Evolutionary conservation across 2,113 vertebrate genomes (phyloP).

Genomic region (Pomatorhinus ruficollis): DNA sequence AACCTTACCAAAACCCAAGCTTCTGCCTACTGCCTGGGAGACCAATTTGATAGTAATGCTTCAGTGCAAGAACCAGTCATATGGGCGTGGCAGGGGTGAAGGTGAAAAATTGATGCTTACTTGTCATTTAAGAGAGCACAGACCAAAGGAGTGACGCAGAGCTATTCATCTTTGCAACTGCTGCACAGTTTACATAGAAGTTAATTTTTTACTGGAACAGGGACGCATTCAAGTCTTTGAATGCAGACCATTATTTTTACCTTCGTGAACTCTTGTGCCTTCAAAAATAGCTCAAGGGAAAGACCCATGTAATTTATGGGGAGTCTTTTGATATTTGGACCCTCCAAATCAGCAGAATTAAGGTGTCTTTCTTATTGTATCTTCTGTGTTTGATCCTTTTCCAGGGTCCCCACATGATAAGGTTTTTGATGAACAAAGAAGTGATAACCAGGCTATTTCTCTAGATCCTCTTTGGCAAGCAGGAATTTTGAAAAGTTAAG

Average conservation of each 20-base stretch:
- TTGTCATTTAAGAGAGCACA: not conserved
- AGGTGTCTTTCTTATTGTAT: not conserved
- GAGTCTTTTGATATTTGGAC: not conserved
- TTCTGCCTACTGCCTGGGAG: not conserved
- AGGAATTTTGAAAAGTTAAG: not conserved
- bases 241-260: not conserved
- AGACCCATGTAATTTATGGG: not conserved
- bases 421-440: not conserved
- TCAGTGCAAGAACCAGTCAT: not conserved
- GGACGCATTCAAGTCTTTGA: not conserved
- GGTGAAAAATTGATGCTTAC: not conserved
- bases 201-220: not conserved
- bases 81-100: rapidly evolving
- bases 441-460: not conserved
- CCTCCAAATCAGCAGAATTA: not conserved
- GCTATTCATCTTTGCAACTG: not conserved
- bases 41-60: not conserved
- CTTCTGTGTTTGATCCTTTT: not conserved
- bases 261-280: not conserved
- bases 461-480: not conserved
- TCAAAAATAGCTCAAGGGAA: not conserved
- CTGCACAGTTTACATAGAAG: not conserved
- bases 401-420: not conserved
- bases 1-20: not conserved
- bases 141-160: not conserved